Conservation (phyloP, 1,140 invertebrate genomes). For the Zaprionus davidi region DNA sequence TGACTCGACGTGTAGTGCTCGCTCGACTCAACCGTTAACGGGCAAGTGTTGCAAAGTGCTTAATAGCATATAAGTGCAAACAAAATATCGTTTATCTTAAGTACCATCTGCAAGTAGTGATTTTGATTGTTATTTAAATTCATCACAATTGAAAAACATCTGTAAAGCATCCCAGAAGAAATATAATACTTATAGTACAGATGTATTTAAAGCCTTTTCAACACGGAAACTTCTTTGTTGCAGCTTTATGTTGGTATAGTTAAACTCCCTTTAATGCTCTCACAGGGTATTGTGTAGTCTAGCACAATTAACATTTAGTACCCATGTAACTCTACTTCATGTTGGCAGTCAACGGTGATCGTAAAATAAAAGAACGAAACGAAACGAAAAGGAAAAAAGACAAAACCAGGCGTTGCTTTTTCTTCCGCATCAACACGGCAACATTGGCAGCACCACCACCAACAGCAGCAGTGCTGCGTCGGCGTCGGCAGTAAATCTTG, state of each 20-base stretch:
- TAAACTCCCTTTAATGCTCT: no score
- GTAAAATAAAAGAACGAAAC: slow-evolving; percentile 72
- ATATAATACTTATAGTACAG: not conserved
- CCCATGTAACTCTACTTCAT: no score
- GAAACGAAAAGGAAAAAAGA: slow-evolving; percentile 33
- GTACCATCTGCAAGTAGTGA: not conserved
- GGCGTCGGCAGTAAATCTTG: slow-evolving; percentile 42
- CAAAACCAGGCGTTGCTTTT: slow-evolving; percentile 45
- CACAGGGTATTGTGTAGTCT: no score
- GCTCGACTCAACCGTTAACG: slow-evolving; percentile 9
- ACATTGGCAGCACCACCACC: slow-evolving; percentile 35
- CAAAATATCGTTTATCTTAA: slow-evolving; percentile 5
- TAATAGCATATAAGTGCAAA: slow-evolving; percentile 2
- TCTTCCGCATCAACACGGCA: slow-evolving; percentile 64
- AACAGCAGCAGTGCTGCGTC: not conserved
- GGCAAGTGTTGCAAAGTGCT: slow-evolving; percentile 1
- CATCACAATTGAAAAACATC: not conserved
- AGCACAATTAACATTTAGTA: no score
- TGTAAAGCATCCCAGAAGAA: not conserved
- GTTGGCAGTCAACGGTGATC: slow-evolving; percentile 34
- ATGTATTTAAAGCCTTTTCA: not conserved
- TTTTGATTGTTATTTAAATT: not conserved
- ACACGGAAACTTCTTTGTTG: not conserved
- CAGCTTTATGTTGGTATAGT: no score
- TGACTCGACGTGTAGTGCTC: slow-evolving; percentile 57